A percentile compares a stretch with the other conserved stretches of the same genome.
These are phyloP conservation scores for Laticauda colubrina DNA, from an alignment of 2,113 vertebrate species.

Conservation along the genomic window DNA sequence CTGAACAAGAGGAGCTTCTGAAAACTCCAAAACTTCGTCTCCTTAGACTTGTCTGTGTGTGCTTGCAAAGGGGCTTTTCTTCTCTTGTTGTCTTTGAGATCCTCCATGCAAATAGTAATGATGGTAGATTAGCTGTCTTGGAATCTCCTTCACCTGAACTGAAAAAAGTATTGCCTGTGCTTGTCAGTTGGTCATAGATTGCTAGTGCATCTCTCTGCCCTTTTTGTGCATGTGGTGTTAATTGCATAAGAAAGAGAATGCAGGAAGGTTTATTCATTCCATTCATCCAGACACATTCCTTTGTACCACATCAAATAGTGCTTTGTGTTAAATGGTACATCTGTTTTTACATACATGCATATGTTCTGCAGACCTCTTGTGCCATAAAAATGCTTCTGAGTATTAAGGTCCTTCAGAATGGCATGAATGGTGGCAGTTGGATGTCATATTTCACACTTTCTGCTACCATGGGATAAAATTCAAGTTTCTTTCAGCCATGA, in stretches of 20 bases:
- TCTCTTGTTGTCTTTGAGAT: not conserved
- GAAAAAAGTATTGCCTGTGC: not conserved
- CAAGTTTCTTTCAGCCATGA: not conserved
- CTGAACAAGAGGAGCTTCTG: not conserved
- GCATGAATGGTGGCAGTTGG: not conserved
- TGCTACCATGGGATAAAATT: not conserved
- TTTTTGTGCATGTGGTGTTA: not conserved
- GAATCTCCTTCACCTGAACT: not conserved
- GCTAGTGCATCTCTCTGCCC: not conserved
- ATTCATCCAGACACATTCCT: not conserved
- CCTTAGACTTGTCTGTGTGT: not conserved
- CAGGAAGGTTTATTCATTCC: not conserved
- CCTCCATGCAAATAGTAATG: not conserved
- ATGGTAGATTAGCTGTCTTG: not conserved
- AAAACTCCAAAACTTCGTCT: not conserved
- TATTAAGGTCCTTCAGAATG: not conserved
- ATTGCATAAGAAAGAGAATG: not conserved
- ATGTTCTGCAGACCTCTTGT: not conserved
- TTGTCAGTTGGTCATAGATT: not conserved
- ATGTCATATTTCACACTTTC: not conserved
- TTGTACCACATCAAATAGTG: not conserved
- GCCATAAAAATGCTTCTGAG: not conserved
- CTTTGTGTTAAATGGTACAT: not conserved
- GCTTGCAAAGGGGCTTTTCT: not conserved
- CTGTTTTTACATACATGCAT: not conserved